These are phyloP conservation scores for Onthophagus taurus DNA, from an alignment of 1,140 invertebrate species.

Conservation along the genomic window DNA sequence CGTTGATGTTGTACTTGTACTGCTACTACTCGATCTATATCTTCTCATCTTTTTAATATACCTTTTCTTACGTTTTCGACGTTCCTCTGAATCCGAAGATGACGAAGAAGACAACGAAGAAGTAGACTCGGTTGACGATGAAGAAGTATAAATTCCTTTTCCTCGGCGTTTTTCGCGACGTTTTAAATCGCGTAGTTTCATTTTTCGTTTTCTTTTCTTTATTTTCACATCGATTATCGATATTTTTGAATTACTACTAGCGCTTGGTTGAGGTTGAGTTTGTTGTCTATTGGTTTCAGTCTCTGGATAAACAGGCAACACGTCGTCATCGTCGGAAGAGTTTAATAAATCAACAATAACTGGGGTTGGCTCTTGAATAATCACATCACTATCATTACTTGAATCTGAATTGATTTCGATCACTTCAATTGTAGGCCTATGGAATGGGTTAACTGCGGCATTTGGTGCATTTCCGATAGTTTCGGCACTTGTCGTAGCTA, in stretches of 20 bases:
- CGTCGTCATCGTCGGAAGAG: conserved; percentile 17
- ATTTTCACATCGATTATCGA: neutral
- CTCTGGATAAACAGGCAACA: conserved; percentile 11
- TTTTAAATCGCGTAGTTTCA: no score
- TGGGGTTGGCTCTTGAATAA: conserved; percentile 21
- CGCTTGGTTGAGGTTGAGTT: conserved; percentile 8
- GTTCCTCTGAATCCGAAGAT: no score
- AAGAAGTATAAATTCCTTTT: no score
- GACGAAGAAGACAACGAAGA: no score
- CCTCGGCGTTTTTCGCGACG: no score
- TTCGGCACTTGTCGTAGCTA: conserved; percentile 12
- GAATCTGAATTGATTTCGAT: conserved; percentile 25
- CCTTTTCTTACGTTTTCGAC: no score
- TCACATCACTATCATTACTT: conserved; percentile 30
- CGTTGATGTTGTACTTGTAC: no score
- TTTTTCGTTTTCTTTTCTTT: conserved; percentile 4
- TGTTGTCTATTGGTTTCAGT: conserved; percentile 13
- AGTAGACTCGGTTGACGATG: no score
- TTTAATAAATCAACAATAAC: conserved; percentile 11
- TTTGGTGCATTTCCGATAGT: conserved; percentile 3
- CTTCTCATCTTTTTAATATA: no score
- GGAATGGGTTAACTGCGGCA: conserved; percentile 20
- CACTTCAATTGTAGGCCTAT: conserved; percentile 17
- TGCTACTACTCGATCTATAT: no score
- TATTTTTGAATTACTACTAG: conserved; percentile 11